phyloP scores from a whole-genome alignment of 1,140 invertebrate species.

The Oedothorax gibbosus region DNA sequence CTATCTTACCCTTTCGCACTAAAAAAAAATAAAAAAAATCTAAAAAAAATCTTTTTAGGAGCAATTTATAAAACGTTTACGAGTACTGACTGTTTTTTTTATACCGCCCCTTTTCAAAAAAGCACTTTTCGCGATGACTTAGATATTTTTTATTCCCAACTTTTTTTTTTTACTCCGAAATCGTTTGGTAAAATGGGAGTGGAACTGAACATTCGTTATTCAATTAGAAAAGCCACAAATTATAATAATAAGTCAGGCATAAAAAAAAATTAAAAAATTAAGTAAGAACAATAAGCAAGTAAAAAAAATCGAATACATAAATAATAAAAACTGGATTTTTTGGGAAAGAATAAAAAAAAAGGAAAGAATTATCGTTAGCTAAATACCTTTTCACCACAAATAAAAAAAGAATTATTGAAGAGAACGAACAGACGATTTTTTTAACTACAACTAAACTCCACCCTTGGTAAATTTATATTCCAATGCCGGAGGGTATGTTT shows the following conservation, averaged over 20 bases:
- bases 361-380: slow-evolving; percentile 41
- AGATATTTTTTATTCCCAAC: slow-evolving; percentile 32
- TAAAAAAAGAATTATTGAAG: slow-evolving; percentile 21
- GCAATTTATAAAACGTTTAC: slow-evolving; percentile 50
- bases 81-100: slow-evolving; percentile 31
- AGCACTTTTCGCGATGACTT: slow-evolving; percentile 12
- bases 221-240: slow-evolving; percentile 60
- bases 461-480: slow-evolving; percentile 52
- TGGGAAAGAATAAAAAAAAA: background rate
- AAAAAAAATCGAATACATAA: slow-evolving; percentile 22
- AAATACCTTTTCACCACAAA: slow-evolving; percentile 44
- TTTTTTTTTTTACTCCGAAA: background rate
- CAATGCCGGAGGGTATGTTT: slow-evolving; percentile 51
- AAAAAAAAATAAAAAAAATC: background rate
- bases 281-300: slow-evolving; percentile 51
- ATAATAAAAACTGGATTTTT: slow-evolving; percentile 28
- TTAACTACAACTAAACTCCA: background rate
- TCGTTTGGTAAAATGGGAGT: background rate
- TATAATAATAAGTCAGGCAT: slow-evolving; percentile 43
- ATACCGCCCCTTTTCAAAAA: background rate
- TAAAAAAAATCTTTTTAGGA: slow-evolving; percentile 38
- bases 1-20: slow-evolving; percentile 47
- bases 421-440: slow-evolving; percentile 25
- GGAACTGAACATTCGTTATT: slow-evolving; percentile 38
- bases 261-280: slow-evolving; percentile 40